phyloP scores from a whole-genome alignment of 2,888 invertebrate species.

The Brachyptera risi region DNA sequence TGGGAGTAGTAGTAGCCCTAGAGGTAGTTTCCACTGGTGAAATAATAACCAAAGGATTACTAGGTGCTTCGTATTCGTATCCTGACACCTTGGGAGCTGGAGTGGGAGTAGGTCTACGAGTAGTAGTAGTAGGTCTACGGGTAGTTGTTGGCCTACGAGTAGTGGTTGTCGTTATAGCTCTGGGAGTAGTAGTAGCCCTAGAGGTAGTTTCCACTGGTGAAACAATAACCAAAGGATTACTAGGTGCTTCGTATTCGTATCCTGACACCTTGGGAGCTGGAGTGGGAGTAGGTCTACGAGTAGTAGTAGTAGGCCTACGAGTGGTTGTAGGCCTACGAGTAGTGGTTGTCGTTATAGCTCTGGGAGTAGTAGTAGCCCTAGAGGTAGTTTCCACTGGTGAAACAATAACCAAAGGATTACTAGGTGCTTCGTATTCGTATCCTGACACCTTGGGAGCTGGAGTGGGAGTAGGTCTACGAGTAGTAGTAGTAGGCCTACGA shows the following conservation, averaged over 20 bases:
- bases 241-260: conserved; percentile 9
- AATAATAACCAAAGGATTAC: too few relatives aligned
- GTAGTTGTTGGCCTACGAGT: conserved; percentile 18
- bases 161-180: conserved; percentile 18
- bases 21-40: too few relatives aligned
- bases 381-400: conserved; percentile 32
- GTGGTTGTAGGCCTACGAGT: background rate
- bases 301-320: background rate
- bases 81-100: too few relatives aligned
- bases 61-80: too few relatives aligned
- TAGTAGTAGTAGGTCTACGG: conserved; percentile 14
- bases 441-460: background rate
- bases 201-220: conserved; percentile 29
- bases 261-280: conserved; percentile 8
- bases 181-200: background rate
- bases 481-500: background rate
- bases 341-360: too few relatives aligned
- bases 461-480: background rate
- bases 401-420: too few relatives aligned
- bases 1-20: too few relatives aligned
- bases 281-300: background rate
- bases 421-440: too few relatives aligned
- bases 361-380: background rate
- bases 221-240: background rate
- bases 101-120: background rate